These are phyloP conservation scores for Plodia interpunctella DNA, from an alignment of 1,140 invertebrate genomes.

Conservation along the genomic window DNA sequence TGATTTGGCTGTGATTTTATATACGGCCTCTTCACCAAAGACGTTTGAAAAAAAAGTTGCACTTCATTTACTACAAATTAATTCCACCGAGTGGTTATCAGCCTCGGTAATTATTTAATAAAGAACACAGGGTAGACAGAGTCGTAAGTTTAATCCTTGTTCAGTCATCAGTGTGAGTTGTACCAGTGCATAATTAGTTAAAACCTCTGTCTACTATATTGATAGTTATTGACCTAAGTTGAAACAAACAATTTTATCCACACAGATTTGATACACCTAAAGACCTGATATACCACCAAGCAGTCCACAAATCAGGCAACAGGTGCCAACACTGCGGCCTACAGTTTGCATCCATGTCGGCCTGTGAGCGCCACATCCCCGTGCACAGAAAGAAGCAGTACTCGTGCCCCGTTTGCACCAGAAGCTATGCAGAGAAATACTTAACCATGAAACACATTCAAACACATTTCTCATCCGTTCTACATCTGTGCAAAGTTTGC, in stretches of 20 bases:
- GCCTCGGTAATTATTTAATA: no score
- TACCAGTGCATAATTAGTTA: no score
- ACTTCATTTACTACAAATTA: no score
- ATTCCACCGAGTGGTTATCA: no score
- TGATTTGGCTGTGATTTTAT: no score
- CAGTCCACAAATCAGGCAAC: slow-evolving; percentile 34
- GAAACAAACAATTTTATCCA: neutral
- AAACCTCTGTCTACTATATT: no score
- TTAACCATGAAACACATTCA: slow-evolving; percentile 45
- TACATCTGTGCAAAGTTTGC: slow-evolving; percentile 60
- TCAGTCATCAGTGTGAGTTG: no score
- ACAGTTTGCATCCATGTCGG: slow-evolving; percentile 31
- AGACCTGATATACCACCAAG: slow-evolving; percentile 45
- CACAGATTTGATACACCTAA: slow-evolving; percentile 47
- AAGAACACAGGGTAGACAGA: no score
- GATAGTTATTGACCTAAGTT: neutral
- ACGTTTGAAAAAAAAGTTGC: no score
- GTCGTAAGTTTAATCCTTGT: no score
- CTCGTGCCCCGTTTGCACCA: slow-evolving; percentile 51
- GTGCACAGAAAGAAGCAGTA: slow-evolving; percentile 46
- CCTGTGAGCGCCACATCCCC: slow-evolving; percentile 47
- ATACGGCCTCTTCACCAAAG: no score
- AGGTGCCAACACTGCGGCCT: slow-evolving; percentile 53
- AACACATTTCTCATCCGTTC: slow-evolving; percentile 50
- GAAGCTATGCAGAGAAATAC: slow-evolving; percentile 46